These are phyloP conservation scores for Loriculus beryllinus DNA, from an alignment of 2,797 vertebrate genomes.

Conservation along the genomic window DNA sequence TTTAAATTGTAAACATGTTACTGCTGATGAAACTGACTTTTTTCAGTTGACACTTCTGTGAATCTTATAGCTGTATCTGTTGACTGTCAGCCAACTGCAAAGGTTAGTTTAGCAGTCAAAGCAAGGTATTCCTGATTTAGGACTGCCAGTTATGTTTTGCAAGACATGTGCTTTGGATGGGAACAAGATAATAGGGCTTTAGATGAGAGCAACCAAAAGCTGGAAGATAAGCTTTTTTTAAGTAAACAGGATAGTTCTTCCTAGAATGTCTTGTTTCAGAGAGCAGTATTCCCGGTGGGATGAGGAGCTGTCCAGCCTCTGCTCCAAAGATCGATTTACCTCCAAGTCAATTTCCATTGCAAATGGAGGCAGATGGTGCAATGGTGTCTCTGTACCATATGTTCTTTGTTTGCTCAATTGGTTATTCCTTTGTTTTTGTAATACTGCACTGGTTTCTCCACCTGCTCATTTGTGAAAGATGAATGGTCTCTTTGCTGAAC, in stretches of 20 bases:
- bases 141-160: neutral
- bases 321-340: neutral
- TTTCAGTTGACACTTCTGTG: neutral
- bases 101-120: neutral
- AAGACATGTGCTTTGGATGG: neutral
- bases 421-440: neutral
- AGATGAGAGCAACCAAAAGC: neutral
- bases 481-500: neutral
- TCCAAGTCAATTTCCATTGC: neutral
- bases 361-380: conserved; percentile 12
- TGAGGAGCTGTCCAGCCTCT: neutral
- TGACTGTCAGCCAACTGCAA: neutral
- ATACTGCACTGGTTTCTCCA: neutral
- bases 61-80: neutral
- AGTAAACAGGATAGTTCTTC: neutral
- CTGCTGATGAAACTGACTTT: neutral
- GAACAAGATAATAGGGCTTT: neutral
- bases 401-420: conserved; percentile 7
- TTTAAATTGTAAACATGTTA: neutral
- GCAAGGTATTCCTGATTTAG: neutral
- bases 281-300: neutral
- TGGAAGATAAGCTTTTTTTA: neutral
- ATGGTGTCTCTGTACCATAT: neutral
- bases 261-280: neutral
- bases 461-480: conserved; percentile 23